Evolutionary conservation across 2,113 vertebrate genomes (phyloP).

Genomic region (Pagrus major): DNA sequence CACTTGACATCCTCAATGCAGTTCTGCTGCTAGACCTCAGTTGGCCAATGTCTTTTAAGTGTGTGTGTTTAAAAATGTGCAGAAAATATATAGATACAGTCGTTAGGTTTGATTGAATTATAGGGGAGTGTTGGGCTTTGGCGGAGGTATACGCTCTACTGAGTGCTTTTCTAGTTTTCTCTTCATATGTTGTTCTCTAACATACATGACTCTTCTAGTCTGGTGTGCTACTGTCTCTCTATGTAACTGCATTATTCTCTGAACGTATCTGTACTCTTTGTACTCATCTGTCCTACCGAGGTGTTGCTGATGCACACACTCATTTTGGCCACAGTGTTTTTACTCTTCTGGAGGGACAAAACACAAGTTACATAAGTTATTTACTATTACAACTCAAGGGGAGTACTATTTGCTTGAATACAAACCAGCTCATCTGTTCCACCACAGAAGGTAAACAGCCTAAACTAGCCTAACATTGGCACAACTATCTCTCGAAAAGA

Average conservation of each 20-base stretch:
- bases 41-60: background rate
- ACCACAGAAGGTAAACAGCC: conserved; percentile 9
- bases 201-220: too few species aligned
- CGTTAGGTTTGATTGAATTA: too few species aligned
- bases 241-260: background rate
- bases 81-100: background rate
- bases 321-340: background rate
- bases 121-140: too few species aligned
- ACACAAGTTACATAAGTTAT: conserved; percentile 25
- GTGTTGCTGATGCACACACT: background rate
- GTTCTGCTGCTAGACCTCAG: background rate
- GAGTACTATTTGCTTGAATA: conserved; percentile 13
- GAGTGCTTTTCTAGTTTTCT: too few species aligned
- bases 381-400: conserved; percentile 1
- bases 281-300: background rate
- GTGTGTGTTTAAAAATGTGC: background rate
- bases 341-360: background rate
- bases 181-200: too few species aligned
- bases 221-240: background rate
- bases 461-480: background rate
- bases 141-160: too few species aligned
- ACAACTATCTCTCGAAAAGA: background rate
- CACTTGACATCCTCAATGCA: background rate
- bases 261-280: too few species aligned
- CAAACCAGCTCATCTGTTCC: conserved; percentile 42